Evolutionary conservation across 2,888 invertebrate species (phyloP).

Genomic region (Mellilla xanthometata): DNA sequence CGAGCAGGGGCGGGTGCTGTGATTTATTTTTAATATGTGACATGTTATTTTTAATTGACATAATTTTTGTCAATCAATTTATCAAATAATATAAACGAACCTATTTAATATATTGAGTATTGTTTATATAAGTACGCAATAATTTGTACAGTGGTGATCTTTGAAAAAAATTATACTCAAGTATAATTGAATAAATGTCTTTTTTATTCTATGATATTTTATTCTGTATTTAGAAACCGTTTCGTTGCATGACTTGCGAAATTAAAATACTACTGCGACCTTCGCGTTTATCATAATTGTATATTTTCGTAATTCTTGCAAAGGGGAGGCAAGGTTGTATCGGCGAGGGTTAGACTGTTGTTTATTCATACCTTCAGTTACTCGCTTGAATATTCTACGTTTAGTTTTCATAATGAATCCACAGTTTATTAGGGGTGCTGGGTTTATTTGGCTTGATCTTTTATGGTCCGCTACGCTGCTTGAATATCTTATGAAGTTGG

Average conservation of each 20-base stretch:
- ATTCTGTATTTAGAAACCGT: no score
- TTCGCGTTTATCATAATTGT: conserved; percentile 18
- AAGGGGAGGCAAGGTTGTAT: conserved; percentile 31
- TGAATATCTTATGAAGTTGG: background rate
- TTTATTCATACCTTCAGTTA: conserved; percentile 41
- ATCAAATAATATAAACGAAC: no score
- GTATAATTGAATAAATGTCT: no score
- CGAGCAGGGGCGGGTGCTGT: no score
- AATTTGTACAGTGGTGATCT: no score
- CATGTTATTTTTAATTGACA: no score
- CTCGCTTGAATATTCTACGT: conserved; percentile 36
- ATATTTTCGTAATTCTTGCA: conserved; percentile 24
- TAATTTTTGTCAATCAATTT: no score
- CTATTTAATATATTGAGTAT: no score
- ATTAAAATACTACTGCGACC: conserved; percentile 15
- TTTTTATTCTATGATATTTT: no score
- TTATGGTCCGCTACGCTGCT: conserved; percentile 2
- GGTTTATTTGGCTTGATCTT: conserved; percentile 19
- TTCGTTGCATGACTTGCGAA: conserved; percentile 18
- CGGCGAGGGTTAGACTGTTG: conserved; percentile 33
- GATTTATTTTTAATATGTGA: no score
- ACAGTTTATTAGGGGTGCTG: conserved; percentile 21
- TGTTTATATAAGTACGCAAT: no score
- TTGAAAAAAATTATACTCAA: no score
- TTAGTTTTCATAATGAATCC: conserved; percentile 28